Conservation (phyloP, 2,888 invertebrate genomes). For the Parnassius orleans region DNA sequence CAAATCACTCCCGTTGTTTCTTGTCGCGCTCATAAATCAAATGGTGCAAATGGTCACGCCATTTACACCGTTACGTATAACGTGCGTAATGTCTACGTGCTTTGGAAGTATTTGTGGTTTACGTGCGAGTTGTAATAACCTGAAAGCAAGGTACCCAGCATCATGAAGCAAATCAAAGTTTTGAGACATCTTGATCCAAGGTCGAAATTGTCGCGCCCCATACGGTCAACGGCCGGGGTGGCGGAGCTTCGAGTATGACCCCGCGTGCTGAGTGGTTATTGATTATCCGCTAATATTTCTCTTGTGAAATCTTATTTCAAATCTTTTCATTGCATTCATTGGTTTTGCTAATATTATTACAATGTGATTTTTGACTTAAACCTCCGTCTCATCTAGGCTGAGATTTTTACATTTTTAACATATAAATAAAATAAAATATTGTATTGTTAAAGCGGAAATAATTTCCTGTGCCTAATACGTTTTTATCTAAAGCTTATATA, state of each 20-base stretch:
- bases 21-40: conserved; percentile 1
- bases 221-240: conserved; percentile 72
- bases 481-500: conserved; percentile 9
- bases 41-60: too few species aligned
- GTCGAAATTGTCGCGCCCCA: conserved; percentile 60
- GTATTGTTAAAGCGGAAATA: too few species aligned
- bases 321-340: conserved; percentile 4
- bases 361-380: neutral
- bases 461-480: neutral
- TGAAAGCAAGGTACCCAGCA: neutral
- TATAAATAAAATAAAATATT: too few species aligned
- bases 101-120: neutral
- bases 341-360: neutral
- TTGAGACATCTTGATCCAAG: conserved; percentile 45
- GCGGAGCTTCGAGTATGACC: conserved; percentile 56
- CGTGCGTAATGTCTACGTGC: neutral
- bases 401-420: too few species aligned
- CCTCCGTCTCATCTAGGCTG: too few species aligned
- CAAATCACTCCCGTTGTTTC: neutral
- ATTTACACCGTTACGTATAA: neutral
- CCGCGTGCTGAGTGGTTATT: conserved; percentile 62
- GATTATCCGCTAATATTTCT: conserved; percentile 64
- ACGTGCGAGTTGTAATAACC: neutral
- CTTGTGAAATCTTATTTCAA: conserved; percentile 35
- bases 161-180: too few species aligned